phyloP scores from a whole-genome alignment of 2,888 invertebrate species.

The Barypeithes pellucidus region DNA sequence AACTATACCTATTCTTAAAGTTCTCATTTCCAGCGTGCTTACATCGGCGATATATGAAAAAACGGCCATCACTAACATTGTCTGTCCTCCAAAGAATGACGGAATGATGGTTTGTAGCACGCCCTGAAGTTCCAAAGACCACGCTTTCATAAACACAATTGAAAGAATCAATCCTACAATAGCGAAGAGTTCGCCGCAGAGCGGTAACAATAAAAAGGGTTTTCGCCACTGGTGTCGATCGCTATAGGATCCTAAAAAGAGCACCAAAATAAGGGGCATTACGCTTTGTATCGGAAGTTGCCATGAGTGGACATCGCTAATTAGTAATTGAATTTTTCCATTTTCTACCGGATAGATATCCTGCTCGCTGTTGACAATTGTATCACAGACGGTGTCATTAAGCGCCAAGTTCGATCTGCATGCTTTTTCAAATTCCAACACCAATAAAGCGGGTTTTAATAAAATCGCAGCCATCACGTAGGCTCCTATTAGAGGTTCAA shows the following conservation, averaged over 20 bases:
- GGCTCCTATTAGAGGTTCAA: slow-evolving; percentile 66
- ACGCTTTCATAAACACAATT: slow-evolving; percentile 74
- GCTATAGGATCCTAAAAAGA: slow-evolving; percentile 69
- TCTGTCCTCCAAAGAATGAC: slow-evolving; percentile 75
- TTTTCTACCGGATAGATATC: slow-evolving; percentile 67
- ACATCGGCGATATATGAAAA: slow-evolving; percentile 69
- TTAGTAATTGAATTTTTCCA: slow-evolving; percentile 69
- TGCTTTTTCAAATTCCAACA: slow-evolving; percentile 75
- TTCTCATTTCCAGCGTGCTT: slow-evolving; percentile 74
- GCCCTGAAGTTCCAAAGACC: slow-evolving; percentile 72
- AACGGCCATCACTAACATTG: slow-evolving; percentile 69
- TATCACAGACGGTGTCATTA: slow-evolving; percentile 72
- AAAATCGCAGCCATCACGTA: slow-evolving; percentile 65
- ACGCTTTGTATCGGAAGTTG: slow-evolving; percentile 65
- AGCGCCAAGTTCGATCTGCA: slow-evolving; percentile 73
- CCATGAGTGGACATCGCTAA: slow-evolving; percentile 70
- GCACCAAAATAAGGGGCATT: slow-evolving; percentile 66
- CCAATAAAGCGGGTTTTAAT: slow-evolving; percentile 70
- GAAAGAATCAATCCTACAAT: slow-evolving; percentile 72
- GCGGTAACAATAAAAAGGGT: slow-evolving; percentile 67
- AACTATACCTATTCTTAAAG: slow-evolving; percentile 76
- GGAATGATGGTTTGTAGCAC: slow-evolving; percentile 74
- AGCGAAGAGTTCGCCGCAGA: slow-evolving; percentile 69
- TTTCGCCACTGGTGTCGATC: slow-evolving; percentile 68
- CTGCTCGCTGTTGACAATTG: slow-evolving; percentile 64